Percentiles rank a stretch among this genome's conserved stretches.
phyloP scores from a whole-genome alignment of 2,888 invertebrate species.

The Doris montereyensis region DNA sequence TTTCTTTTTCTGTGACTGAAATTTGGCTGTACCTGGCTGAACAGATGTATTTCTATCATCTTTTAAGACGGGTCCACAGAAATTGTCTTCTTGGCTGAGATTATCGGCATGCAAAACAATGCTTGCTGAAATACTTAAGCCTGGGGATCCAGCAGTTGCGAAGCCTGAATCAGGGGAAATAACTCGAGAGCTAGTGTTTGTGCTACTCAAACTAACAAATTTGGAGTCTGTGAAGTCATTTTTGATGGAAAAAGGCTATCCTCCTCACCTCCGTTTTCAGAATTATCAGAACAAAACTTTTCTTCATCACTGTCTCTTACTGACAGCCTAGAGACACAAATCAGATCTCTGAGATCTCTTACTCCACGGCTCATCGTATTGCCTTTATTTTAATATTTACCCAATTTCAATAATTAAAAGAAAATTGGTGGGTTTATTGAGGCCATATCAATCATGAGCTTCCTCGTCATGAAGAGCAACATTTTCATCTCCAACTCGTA shows the following conservation, averaged over 20 bases:
- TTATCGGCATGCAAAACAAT: not conserved
- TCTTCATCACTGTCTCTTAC: constrained; percentile 69
- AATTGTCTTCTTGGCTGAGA: not conserved
- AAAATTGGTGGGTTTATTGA: not conserved
- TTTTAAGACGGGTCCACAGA: not conserved
- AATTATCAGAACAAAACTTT: constrained; percentile 59
- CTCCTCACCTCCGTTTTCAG: constrained; percentile 47
- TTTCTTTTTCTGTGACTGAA: constrained; percentile 48
- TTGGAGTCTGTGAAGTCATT: constrained; percentile 40
- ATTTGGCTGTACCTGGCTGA: constrained; percentile 1
- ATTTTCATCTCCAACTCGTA: constrained; percentile 33
- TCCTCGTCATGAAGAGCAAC: constrained; percentile 24
- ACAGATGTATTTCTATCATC: not conserved
- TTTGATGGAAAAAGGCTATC: constrained; percentile 52
- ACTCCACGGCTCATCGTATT: constrained; percentile 69
- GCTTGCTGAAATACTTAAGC: not conserved
- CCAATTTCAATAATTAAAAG: not conserved
- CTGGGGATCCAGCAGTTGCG: constrained; percentile 57
- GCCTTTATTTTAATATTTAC: not conserved
- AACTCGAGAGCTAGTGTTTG: constrained; percentile 33
- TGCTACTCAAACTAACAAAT: constrained; percentile 37
- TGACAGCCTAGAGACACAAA: constrained; percentile 71
- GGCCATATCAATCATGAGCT: not conserved
- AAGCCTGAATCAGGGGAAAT: constrained; percentile 65
- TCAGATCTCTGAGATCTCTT: constrained; percentile 69